Percentiles rank a stretch among this genome's conserved stretches.
These are phyloP conservation scores for Philaethria dido DNA, from an alignment of 2,888 invertebrate species.

Conservation along the genomic window DNA sequence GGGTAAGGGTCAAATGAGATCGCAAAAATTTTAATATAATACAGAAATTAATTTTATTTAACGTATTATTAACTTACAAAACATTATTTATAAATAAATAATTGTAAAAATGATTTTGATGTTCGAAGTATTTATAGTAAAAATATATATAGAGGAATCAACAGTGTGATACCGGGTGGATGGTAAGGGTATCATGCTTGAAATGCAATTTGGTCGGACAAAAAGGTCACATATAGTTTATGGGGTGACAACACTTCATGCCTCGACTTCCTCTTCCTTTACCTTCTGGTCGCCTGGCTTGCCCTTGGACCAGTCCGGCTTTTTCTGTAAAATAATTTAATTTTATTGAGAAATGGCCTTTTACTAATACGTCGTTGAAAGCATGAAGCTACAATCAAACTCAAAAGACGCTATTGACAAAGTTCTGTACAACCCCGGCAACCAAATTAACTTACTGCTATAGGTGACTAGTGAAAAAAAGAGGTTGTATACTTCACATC, in stretches of 20 bases:
- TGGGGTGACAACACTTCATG: constrained; percentile 85
- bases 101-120: constrained; percentile 64
- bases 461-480: background rate
- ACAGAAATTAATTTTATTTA: constrained; percentile 80
- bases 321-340: constrained; percentile 89
- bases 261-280: constrained; percentile 92
- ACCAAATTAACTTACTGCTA: background rate
- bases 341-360: constrained; percentile 45
- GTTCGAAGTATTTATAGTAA: constrained; percentile 64
- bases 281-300: constrained; percentile 95
- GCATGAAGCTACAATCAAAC: constrained; percentile 35
- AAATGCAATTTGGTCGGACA: constrained; percentile 65
- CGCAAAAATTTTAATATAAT: constrained; percentile 64
- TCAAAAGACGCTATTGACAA: constrained; percentile 32
- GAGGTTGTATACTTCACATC: too few species aligned
- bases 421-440: constrained; percentile 1
- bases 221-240: constrained; percentile 68
- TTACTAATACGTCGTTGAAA: constrained; percentile 14
- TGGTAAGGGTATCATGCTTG: constrained; percentile 62
- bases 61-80: constrained; percentile 77
- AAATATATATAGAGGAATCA: constrained; percentile 56
- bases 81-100: constrained; percentile 76
- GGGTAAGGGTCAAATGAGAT: constrained; percentile 55
- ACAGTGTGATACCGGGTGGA: constrained; percentile 37
- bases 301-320: constrained; percentile 97